These are phyloP conservation scores for Notodromas monacha DNA, from an alignment of 2,888 invertebrate species.

Conservation along the genomic window DNA sequence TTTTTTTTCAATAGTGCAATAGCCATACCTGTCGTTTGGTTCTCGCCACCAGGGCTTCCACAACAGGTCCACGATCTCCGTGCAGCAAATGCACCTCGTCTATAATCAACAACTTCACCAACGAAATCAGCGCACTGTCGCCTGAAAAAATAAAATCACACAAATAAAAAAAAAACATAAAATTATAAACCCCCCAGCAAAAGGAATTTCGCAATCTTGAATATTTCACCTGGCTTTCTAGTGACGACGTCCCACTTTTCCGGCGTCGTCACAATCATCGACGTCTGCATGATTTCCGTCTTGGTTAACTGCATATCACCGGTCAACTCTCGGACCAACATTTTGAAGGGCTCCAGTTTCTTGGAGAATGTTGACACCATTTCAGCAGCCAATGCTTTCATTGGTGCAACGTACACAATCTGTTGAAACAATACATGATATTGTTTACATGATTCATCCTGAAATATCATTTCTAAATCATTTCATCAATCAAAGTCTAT, in stretches of 20 bases:
- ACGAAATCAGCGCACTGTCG: slow-evolving; percentile 46
- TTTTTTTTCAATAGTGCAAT: too few relatives aligned
- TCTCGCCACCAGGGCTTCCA: slow-evolving; percentile 80
- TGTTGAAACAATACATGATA: slow-evolving; percentile 15
- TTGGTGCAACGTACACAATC: slow-evolving; percentile 94
- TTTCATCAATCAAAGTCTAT: slow-evolving; percentile 4
- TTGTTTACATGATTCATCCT: slow-evolving; percentile 1
- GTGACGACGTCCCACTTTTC: slow-evolving; percentile 99
- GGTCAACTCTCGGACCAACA: slow-evolving; percentile 63
- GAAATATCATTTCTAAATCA: too few relatives aligned
- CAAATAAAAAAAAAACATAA: slow-evolving; percentile 6
- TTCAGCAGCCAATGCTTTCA: slow-evolving; percentile 96
- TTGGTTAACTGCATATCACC: slow-evolving; percentile 94
- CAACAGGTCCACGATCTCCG: slow-evolving; percentile 78
- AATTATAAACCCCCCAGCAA: neutral
- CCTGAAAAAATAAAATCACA: slow-evolving; percentile 19
- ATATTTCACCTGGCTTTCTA: slow-evolving; percentile 42
- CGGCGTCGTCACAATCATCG: slow-evolving; percentile 91
- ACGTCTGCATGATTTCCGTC: slow-evolving; percentile 67
- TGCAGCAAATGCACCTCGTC: slow-evolving; percentile 41
- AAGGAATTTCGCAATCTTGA: slow-evolving; percentile 24
- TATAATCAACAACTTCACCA: slow-evolving; percentile 19
- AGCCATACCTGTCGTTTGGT: slow-evolving; percentile 41
- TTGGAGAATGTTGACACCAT: slow-evolving; percentile 80
- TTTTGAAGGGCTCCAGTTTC: slow-evolving; percentile 38